phyloP scores from a whole-genome alignment of 1,140 invertebrate species.

The Meteorus sp. region DNA sequence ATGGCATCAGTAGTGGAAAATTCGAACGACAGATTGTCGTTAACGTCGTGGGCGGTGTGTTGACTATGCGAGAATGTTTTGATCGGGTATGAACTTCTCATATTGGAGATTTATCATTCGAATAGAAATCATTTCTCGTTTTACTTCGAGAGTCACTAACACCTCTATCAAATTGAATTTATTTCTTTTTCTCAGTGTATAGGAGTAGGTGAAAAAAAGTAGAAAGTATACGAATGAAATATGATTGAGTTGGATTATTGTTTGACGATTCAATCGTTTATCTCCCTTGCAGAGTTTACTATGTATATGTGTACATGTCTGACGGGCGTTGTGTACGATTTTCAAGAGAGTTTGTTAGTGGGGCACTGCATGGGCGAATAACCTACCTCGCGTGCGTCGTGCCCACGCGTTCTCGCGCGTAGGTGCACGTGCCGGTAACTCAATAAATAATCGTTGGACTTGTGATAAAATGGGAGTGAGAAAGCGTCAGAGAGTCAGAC shows the following conservation, averaged over 20 bases:
- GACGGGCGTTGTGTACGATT: background rate
- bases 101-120: no score
- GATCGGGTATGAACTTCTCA: no score
- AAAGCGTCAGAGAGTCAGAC: background rate
- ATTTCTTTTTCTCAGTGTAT: background rate
- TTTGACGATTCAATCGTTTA: conserved; percentile 28
- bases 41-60: no score
- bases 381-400: conserved; percentile 28
- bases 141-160: no score
- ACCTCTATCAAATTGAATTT: no score
- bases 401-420: conserved; percentile 26
- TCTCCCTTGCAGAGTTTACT: no score
- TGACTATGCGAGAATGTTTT: no score
- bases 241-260: background rate
- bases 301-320: no score
- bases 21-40: no score
- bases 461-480: background rate
- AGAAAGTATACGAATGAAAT: conserved; percentile 13
- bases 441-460: conserved; percentile 25
- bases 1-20: no score
- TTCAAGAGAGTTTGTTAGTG: background rate
- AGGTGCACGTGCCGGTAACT: conserved; percentile 25
- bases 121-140: no score
- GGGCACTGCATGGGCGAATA: conserved; percentile 25
- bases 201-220: background rate